Base-by-base conservation (phyloP, 2,113 vertebrate genomes). In the Miniopterus natalensis region DNA sequence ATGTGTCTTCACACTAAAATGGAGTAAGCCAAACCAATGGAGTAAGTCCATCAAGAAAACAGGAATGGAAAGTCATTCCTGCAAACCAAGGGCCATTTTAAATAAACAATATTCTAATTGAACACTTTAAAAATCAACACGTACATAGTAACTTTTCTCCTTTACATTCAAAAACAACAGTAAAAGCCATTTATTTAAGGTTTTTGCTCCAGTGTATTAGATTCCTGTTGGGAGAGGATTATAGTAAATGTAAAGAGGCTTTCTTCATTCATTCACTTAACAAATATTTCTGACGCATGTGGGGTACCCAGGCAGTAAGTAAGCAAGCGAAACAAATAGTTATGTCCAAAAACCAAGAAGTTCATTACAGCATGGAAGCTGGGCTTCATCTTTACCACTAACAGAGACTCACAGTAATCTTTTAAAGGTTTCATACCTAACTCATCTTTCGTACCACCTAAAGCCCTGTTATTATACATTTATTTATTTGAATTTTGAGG, bases 31-130 rank as follows among this genome's bases (percentile, higher is more conserved):
- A 36, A 36, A 36, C 36, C 36, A 36, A 36, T 36, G 36, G 36
- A 36, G 36, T 63, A 51, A 74, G 63, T 36, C 36, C 42, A 40
- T 74, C 47, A 45, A 70, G 79, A 66, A 90, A 77, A 65, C 36
- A 53, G 15, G 20, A 70, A 55, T 74, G 31, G 75, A 18, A 59
- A 51, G 65, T 80, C 36, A 5, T 36, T 90, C 9, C 36, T 27
- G n/a, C 42, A 87, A 94, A 51, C 84, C 53, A 80, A 84, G 42
- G 71, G 15, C 8, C 17, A 63, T 71, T 94, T 80, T 55, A 84
- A 86, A 61, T 15, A 88, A 14, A 74, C 2, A 74, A 2, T 73
- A 71, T 59, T 79, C 55, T 73, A 42, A 49, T 83, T 53, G 88
- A 96, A 51, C 3, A 17, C 6, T 47, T 47, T 49, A 20, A 89